Base-by-base conservation (phyloP, 2,797 vertebrate genomes). In the Arctocebus calabarensis region DNA sequence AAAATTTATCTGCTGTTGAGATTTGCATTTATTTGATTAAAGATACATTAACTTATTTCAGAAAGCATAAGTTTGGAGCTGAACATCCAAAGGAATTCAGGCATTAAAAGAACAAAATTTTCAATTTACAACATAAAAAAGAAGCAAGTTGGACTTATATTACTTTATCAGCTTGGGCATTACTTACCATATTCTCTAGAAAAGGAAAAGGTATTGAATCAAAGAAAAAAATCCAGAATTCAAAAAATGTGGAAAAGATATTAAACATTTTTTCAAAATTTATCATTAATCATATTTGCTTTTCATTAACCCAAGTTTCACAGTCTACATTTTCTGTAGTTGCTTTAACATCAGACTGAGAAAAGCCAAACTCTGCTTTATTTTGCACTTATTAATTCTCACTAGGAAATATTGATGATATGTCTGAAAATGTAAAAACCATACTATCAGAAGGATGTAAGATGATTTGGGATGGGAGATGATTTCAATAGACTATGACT, bases 181-280 rank as follows among this genome's bases (percentile, higher is more conserved):
- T 32, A 59, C 37, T 90, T 37, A 34, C 3, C 34, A 23, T 90
- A 85, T 96, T 85, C 77, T 86, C 43, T 78, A 61, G 45, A 77
- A 88, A 90, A 91, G 7, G 20, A 92, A 92, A 91, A 62, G 4
- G 1, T 48, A 25, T 2, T 68, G n/a, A 75, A 37, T 7, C 48
- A 91, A 96, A 85, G 48, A 68, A 85, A 40, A 75, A 64, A 84
- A 91, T 52, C 23, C 27, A 91, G 12, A 82, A 52, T 85, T 88
- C 74, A 59, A 77, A 84, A 96, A 29, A 10, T 22, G 2, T 66
- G 45, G 71, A 52, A 91, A 86, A 12, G 1, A 17, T 74, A 68
- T 73, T 93, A 32, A 57, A 13, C 52, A 7, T 71, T 86, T 88
- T 37, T 32, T 37, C 71, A 91, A 79, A 88, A 78, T 71, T 75